A percentile compares a stretch with the other conserved stretches of the same genome.
Evolutionary conservation across 1,140 invertebrate genomes (phyloP).

Genomic region (Sitophilus oryzae): DNA sequence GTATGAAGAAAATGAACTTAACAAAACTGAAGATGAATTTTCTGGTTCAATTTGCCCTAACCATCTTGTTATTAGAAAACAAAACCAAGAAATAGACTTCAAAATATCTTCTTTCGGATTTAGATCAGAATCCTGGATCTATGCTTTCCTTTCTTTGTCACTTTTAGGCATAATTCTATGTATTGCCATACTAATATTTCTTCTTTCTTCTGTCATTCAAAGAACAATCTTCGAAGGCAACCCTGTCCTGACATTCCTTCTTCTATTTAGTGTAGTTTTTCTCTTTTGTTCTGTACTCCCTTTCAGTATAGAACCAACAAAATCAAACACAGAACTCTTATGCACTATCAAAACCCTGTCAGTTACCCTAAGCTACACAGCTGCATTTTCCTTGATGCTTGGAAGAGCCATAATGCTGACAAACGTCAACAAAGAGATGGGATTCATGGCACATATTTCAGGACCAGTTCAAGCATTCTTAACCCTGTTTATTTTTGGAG

Average conservation of each 20-base stretch:
- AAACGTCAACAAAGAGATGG: constrained; percentile 52
- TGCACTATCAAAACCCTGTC: constrained; percentile 39
- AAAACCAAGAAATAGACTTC: constrained; percentile 6
- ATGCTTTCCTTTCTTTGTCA: constrained; percentile 46
- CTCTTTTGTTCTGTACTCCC: constrained; percentile 52
- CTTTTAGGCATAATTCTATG: constrained; percentile 47
- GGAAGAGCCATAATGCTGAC: constrained; percentile 53
- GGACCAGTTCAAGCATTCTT: constrained; percentile 53
- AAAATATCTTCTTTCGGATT: constrained; percentile 18
- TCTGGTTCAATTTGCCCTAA: constrained; percentile 3
- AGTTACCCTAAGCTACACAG: constrained; percentile 50
- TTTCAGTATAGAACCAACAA: constrained; percentile 47
- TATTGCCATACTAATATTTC: constrained; percentile 47
- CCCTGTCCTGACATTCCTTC: constrained; percentile 45
- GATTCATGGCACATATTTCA: constrained; percentile 56
- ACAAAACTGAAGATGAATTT: neutral
- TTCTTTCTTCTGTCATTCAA: constrained; percentile 45
- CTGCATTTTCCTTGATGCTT: constrained; percentile 51
- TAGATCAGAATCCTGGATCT: constrained; percentile 48
- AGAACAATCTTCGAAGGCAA: constrained; percentile 49
- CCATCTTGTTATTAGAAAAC: constrained; percentile 1
- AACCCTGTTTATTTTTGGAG: constrained; percentile 52
- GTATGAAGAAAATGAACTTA: neutral
- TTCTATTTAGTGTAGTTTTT: constrained; percentile 47
- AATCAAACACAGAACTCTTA: constrained; percentile 24